Evolutionary conservation across 2,797 vertebrate genomes (phyloP).

Genomic region (Cyclura pinguis): DNA sequence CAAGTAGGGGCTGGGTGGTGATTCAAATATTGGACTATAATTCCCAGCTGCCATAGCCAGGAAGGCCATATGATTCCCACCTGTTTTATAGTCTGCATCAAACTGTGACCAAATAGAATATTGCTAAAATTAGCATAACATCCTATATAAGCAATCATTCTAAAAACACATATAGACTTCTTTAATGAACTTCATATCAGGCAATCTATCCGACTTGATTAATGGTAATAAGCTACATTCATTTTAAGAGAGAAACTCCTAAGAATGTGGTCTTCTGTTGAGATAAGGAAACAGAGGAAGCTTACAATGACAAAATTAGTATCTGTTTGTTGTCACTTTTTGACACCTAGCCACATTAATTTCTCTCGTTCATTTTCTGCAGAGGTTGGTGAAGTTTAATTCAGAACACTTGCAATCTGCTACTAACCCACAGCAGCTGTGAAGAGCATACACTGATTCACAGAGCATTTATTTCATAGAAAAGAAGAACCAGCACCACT

Average conservation of each 20-base stretch:
- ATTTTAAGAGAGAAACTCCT: slow-evolving; percentile 23
- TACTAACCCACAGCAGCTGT: not conserved
- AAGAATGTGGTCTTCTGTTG: slow-evolving; percentile 1
- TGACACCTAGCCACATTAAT: not conserved
- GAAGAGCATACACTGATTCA: too few species aligned
- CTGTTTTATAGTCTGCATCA: not conserved
- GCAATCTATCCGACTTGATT: not conserved
- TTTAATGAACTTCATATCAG: slow-evolving; percentile 20
- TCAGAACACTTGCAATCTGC: not conserved
- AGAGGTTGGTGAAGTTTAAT: not conserved
- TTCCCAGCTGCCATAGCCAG: too few species aligned
- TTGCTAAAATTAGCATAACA: not conserved
- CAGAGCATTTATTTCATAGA: too few species aligned
- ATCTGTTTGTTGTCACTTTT: slow-evolving; percentile 47
- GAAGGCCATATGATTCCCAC: too few species aligned
- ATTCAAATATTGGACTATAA: too few species aligned
- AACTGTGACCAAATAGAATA: not conserved
- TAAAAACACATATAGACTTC: slow-evolving; percentile 6
- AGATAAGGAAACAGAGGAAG: slow-evolving; percentile 43
- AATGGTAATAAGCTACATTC: slow-evolving; percentile 39
- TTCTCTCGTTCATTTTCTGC: not conserved
- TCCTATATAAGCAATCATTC: slow-evolving; percentile 21
- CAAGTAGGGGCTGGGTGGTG: too few species aligned
- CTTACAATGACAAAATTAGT: slow-evolving; percentile 60
- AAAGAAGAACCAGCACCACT: not conserved